phyloP scores from a whole-genome alignment of 92 coral and sea anemone species.

The Bergia sp. region DNA sequence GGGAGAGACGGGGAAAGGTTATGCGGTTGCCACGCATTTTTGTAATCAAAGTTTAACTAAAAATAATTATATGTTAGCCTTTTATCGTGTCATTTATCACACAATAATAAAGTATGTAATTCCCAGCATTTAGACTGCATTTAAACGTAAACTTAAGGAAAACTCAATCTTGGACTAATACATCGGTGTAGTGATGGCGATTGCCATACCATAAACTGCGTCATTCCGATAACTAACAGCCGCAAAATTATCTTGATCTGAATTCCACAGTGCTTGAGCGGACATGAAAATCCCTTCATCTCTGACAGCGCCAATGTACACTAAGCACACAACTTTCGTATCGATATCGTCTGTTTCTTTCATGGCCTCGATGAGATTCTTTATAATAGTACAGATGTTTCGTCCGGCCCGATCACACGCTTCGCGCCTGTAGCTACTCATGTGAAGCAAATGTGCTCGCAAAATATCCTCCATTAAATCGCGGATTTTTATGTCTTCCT shows the following conservation, averaged over 20 bases:
- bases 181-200: constrained; percentile 64
- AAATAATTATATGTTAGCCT: too few relatives aligned
- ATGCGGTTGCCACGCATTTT: neutral
- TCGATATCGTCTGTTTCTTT: constrained; percentile 66
- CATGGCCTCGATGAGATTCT: constrained; percentile 75
- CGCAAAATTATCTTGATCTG: constrained; percentile 80
- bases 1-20: neutral
- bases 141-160: neutral
- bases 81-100: neutral
- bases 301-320: constrained; percentile 77
- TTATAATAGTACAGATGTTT: constrained; percentile 72
- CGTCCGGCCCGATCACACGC: constrained; percentile 85
- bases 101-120: too few relatives aligned
- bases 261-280: constrained; percentile 83
- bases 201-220: constrained; percentile 75
- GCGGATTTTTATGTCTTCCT: constrained; percentile 77
- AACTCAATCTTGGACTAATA: neutral
- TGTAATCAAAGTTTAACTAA: neutral
- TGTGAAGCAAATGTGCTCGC: constrained; percentile 77
- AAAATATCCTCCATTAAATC: constrained; percentile 73
- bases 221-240: constrained; percentile 83
- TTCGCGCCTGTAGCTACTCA: constrained; percentile 69
- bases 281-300: constrained; percentile 80
- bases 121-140: too few relatives aligned
- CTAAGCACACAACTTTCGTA: constrained; percentile 75